phyloP scores from a whole-genome alignment of 2,113 vertebrate species.

The Vanacampus margaritifer region DNA sequence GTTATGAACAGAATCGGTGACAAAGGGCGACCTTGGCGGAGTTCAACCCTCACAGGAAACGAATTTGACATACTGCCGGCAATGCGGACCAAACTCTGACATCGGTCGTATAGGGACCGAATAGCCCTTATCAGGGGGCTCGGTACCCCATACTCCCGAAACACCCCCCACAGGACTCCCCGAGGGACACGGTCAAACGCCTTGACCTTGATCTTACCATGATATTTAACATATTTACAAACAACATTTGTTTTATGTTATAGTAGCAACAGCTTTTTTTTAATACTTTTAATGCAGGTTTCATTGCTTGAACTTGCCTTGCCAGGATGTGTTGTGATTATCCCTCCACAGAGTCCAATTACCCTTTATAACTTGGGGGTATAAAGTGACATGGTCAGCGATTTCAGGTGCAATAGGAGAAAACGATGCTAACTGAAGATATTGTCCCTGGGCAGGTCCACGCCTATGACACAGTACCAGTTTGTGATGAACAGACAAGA shows the following conservation, averaged over 20 bases:
- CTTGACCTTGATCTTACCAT: too few species aligned
- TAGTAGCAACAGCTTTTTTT: constrained; percentile 5
- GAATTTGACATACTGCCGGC: too few species aligned
- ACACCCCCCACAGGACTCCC: too few species aligned
- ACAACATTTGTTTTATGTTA: too few species aligned
- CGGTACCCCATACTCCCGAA: too few species aligned
- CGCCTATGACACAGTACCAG: constrained; percentile 2
- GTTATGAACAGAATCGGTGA: too few species aligned
- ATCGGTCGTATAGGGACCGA: too few species aligned
- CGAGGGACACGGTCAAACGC: too few species aligned
- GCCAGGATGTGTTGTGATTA: constrained; percentile 23
- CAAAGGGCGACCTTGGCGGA: too few species aligned
- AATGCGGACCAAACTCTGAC: too few species aligned
- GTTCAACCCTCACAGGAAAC: too few species aligned
- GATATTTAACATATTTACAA: constrained; percentile 9
- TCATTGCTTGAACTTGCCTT: constrained; percentile 12
- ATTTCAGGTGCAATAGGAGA: constrained; percentile 3
- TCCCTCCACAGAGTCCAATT: constrained; percentile 17
- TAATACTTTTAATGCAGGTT: constrained; percentile 15
- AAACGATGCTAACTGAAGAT: constrained; percentile 14
- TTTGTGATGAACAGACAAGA: neutral
- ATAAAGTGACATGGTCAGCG: constrained; percentile 17
- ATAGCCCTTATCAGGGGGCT: too few species aligned
- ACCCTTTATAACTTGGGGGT: constrained; percentile 9
- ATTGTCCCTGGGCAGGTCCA: constrained; percentile 6